Evolutionary conservation across 64 coral and sea anemone species (phyloP).

Genomic region (Platygyra sinensis): DNA sequence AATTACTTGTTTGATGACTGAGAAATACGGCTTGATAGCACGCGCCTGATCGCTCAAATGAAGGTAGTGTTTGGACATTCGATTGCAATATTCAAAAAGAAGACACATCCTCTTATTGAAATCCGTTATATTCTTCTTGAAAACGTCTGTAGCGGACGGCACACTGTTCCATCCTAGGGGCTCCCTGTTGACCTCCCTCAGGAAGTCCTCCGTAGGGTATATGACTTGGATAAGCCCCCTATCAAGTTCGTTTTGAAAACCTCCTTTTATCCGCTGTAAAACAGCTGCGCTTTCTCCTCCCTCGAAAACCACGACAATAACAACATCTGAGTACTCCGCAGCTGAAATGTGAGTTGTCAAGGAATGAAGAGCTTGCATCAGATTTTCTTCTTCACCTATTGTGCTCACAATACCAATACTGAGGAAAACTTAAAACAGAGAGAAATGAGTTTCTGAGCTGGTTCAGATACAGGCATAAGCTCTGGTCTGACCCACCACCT

Average conservation of each 20-base stretch:
- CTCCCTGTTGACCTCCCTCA: background rate
- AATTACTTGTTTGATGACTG: conserved; percentile 8
- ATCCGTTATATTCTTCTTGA: background rate
- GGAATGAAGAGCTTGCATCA: conserved; percentile 39
- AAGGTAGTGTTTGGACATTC: conserved; percentile 24
- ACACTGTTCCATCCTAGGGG: background rate
- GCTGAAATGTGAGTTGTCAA: conserved; percentile 20
- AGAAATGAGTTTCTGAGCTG: background rate
- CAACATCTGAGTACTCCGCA: conserved; percentile 7
- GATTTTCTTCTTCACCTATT: background rate
- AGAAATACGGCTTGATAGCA: conserved; percentile 8
- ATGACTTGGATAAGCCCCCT: conserved; percentile 48
- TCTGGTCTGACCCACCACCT: too few relatives aligned
- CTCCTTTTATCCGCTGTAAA: background rate
- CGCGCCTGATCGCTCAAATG: conserved; percentile 32
- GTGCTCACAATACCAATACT: conserved; percentile 34
- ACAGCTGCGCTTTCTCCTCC: background rate
- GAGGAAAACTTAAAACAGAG: conserved; percentile 27
- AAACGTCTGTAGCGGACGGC: background rate
- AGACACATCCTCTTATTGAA: conserved; percentile 41
- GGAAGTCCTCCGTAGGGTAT: background rate
- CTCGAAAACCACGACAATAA: conserved; percentile 26
- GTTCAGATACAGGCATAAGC: too few relatives aligned
- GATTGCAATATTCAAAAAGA: conserved; percentile 35
- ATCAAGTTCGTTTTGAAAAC: conserved; percentile 32